Percentiles rank a stretch among this genome's conserved stretches.
Conservation (phyloP, 2,888 invertebrate genomes). For the Scaptomyza caliginosa region DNA sequence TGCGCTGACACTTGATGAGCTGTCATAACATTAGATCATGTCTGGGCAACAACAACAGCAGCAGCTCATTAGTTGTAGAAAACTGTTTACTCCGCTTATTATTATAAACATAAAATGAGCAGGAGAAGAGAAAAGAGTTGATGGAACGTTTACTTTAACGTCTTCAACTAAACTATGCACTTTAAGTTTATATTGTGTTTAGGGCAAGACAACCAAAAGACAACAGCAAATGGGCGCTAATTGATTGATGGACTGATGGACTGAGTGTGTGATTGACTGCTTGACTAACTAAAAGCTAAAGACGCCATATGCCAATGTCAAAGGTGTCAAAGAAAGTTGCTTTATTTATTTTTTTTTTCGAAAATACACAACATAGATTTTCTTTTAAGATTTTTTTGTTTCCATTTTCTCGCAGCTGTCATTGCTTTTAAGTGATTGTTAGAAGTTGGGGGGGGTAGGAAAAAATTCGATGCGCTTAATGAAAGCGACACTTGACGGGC, state of each 20-base stretch:
- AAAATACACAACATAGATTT: constrained; percentile 17
- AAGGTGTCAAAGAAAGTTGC: constrained; percentile 53
- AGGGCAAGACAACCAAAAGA: not conserved
- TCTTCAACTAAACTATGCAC: constrained; percentile 58
- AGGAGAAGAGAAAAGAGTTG: constrained; percentile 8
- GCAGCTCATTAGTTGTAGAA: constrained; percentile 69
- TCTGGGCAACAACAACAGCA: constrained; percentile 40
- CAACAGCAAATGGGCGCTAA: constrained; percentile 36
- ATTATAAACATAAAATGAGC: constrained; percentile 65
- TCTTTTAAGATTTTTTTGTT: constrained; percentile 15
- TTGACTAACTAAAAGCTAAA: constrained; percentile 23
- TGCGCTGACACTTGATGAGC: constrained; percentile 81
- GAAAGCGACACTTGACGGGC: constrained; percentile 65
- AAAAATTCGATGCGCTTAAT: constrained; percentile 73
- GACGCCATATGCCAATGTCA: constrained; percentile 59
- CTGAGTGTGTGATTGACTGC: constrained; percentile 53
- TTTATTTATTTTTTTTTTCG: constrained; percentile 54
- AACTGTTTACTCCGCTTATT: constrained; percentile 76
- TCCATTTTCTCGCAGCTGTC: constrained; percentile 59
- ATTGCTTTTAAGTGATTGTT: constrained; percentile 52
- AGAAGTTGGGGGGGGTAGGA: not conserved
- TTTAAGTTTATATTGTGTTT: constrained; percentile 46
- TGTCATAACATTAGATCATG: constrained; percentile 83
- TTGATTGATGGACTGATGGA: constrained; percentile 68
- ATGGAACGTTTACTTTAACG: constrained; percentile 44